Conservation (phyloP, 2,888 invertebrate genomes). For the Protonemura montana region DNA sequence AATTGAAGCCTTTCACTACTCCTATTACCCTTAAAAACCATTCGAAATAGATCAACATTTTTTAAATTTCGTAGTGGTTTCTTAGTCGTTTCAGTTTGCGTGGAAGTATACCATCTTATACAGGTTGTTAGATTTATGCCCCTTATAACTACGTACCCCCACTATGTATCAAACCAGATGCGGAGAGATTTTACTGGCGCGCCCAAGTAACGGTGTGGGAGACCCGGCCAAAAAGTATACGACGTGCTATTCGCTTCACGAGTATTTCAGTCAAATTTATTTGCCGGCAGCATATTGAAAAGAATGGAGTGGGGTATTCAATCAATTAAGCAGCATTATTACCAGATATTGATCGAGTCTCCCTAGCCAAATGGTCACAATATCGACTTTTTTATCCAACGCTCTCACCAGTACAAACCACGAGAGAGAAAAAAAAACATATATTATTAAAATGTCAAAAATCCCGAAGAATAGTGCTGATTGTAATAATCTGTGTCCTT, state of each 20-base stretch:
- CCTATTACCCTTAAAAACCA: neutral
- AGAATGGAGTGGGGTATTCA: neutral
- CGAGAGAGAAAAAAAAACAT: neutral
- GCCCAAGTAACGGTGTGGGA: neutral
- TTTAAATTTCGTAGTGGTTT: neutral
- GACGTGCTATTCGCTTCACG: too few relatives aligned
- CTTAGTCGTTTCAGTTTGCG: neutral
- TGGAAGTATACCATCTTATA: neutral
- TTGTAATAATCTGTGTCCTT: slow-evolving; percentile 7
- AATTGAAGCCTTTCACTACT: neutral
- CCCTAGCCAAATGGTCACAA: neutral
- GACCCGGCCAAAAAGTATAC: neutral
- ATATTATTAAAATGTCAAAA: neutral
- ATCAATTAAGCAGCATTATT: neutral
- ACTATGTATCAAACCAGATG: neutral
- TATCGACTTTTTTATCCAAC: neutral
- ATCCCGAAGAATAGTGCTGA: neutral
- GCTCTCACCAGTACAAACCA: neutral
- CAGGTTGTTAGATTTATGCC: neutral
- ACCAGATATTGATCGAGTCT: neutral
- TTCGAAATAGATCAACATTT: neutral
- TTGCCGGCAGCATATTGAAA: neutral
- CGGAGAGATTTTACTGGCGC: neutral
- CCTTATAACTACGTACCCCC: slow-evolving; percentile 1
- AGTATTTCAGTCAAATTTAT: neutral